Evolutionary conservation across 2,797 vertebrate species (phyloP), one percentile per base, ranked within the genome.

Genomic region (Anolis apletophallus): DNA sequence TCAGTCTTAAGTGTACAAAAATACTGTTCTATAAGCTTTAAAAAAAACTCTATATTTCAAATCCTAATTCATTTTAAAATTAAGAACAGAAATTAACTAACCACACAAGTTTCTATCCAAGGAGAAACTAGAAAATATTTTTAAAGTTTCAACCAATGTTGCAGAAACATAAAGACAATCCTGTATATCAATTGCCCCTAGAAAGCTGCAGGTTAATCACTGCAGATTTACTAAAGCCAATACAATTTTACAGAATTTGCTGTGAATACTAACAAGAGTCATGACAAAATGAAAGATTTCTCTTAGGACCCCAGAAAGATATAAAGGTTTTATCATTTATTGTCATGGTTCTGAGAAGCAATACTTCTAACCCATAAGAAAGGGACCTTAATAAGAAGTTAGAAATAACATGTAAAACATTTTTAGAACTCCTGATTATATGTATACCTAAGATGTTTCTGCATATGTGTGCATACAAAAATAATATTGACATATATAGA

Each of bases 131-230:
- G 7, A 19, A 55, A 55, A 46, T 19, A 19, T 77, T 57, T 77
- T 50, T 34, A 55, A 77, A 57, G n/a, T 19, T 55, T 32, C n/a
- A 54, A n/a, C 29, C 6, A 40, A 54, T 52, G 21, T 54, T 76
- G 32, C n/a, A 1, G 34, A 78, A 55, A 34, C 57, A 36, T 79
- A 79, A 77, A 57, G 52, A 79, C 36, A 61, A 7, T 36, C 76
- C 76, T 78, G 32, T 23, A 59, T 78, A 19, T 11, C 16, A 26
- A 4, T 36, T 78, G n/a, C 32, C 73, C 84, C 2, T 26, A 91
- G 85, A 71, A 83, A 88, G 17, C 50, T 88, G 69, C 54, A 86
- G 78, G 85, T 91, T 89, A 90, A 92, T 83, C 72, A 84, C 17
- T 54, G 85, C 14, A 10, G 80, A 75, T 83, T 89, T 84, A 67